A percentile compares a stretch with the other conserved stretches of the same genome.
These are phyloP conservation scores for Melanaphis sacchari DNA, from an alignment of 1,140 invertebrate genomes.

Conservation along the genomic window DNA sequence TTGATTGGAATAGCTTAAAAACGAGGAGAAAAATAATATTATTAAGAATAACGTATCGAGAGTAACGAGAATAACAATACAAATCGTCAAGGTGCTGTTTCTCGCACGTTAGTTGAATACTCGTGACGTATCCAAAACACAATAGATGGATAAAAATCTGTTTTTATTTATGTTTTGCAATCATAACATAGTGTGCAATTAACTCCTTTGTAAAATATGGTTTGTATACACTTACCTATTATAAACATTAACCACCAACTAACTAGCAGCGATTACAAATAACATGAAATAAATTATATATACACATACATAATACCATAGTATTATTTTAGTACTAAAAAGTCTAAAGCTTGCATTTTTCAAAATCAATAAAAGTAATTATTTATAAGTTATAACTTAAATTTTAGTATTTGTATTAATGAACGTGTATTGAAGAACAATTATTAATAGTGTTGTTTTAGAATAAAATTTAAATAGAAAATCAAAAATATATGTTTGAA, in stretches of 20 bases:
- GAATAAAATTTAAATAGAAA: not conserved
- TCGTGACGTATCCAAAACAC: constrained; percentile 45
- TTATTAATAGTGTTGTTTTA: too few species aligned
- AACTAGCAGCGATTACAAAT: not conserved
- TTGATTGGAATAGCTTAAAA: not conserved
- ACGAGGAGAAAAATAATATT: not conserved
- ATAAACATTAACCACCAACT: not conserved
- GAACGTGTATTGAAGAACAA: not conserved
- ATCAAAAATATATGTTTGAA: not conserved
- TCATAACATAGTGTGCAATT: not conserved
- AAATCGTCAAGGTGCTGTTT: constrained; percentile 26
- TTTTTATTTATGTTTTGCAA: constrained; percentile 40
- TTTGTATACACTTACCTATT: not conserved
- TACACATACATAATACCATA: not conserved
- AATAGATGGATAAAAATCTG: constrained; percentile 43
- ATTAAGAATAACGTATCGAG: not conserved
- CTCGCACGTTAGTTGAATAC: not conserved
- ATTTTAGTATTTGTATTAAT: too few species aligned
- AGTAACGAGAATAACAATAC: constrained; percentile 6
- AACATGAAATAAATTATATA: not conserved
- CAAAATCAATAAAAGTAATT: not conserved
- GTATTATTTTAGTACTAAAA: not conserved
- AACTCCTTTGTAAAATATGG: not conserved
- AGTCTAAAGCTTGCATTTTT: not conserved
- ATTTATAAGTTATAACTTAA: not conserved